These are phyloP conservation scores for Burhinus bistriatus DNA, from an alignment of 2,113 vertebrate species.

Conservation along the genomic window DNA sequence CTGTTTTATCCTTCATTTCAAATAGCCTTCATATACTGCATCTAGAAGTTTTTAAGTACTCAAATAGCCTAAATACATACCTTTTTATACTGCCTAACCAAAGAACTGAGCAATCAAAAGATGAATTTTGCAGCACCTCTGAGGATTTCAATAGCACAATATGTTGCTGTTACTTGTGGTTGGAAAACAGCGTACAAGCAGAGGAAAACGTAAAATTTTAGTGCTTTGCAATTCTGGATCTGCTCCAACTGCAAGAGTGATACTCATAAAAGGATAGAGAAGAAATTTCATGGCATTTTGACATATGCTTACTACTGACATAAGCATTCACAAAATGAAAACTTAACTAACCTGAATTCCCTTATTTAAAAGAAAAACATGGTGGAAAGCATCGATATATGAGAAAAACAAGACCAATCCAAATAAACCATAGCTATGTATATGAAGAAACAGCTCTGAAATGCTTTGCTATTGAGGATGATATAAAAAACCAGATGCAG, in stretches of 20 bases:
- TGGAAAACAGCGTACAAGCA: not conserved
- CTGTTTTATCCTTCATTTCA: not conserved
- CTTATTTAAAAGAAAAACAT: not conserved
- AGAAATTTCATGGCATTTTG: not conserved
- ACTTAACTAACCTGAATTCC: not conserved
- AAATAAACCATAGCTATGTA: fast-evolving
- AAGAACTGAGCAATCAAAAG: not conserved
- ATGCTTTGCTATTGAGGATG: not conserved
- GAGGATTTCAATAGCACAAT: not conserved
- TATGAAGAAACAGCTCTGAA: not conserved
- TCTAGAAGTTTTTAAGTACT: not conserved
- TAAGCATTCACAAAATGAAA: not conserved
- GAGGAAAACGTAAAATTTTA: not conserved
- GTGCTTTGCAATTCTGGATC: not conserved
- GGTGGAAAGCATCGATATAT: not conserved
- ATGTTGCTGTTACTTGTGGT: not conserved
- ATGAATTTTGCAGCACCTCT: not conserved
- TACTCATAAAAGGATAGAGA: not conserved
- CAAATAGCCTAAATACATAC: not conserved
- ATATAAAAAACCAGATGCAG: not conserved
- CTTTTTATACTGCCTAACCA: slow-evolving; percentile 16
- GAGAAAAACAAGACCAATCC: not conserved
- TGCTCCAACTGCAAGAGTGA: not conserved
- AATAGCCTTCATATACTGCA: not conserved
- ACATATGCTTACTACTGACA: not conserved